A percentile compares a stretch with the other conserved stretches of the same genome.
phyloP scores from a whole-genome alignment of 1,140 invertebrate genomes.

The Magallana angulata region DNA sequence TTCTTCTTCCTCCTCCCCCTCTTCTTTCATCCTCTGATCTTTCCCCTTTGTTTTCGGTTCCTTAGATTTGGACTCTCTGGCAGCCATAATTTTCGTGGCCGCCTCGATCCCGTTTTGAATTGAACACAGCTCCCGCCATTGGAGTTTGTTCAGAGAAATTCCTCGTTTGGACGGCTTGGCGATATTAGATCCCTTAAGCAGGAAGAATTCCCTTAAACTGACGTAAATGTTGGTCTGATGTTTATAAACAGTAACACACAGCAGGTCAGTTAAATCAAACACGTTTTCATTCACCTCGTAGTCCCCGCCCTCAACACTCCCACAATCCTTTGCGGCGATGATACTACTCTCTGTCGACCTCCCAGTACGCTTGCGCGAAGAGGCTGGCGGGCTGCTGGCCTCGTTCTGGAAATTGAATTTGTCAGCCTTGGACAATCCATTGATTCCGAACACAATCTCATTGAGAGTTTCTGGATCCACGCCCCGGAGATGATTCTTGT shows the following conservation, averaged over 20 bases:
- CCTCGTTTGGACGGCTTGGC: constrained; percentile 51
- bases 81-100: constrained; percentile 43
- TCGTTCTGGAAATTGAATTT: constrained; percentile 48
- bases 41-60: constrained; percentile 34
- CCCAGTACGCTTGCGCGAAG: constrained; percentile 2
- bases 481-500: constrained; percentile 53
- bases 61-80: constrained; percentile 12
- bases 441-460: constrained; percentile 51
- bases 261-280: constrained; percentile 51
- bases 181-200: not conserved
- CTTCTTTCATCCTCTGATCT: constrained; percentile 10
- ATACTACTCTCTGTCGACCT: not conserved
- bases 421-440: constrained; percentile 35
- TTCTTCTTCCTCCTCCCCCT: not conserved
- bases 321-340: constrained; percentile 34
- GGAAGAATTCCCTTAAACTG: constrained; percentile 55
- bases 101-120: constrained; percentile 37
- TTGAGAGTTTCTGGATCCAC: constrained; percentile 41
- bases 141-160: constrained; percentile 35
- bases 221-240: constrained; percentile 44
- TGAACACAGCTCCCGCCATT: constrained; percentile 40
- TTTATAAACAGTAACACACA: constrained; percentile 45
- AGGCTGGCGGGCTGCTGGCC: not conserved
- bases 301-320: constrained; percentile 46
- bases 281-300: constrained; percentile 52